Conservation (phyloP, 2,797 vertebrate genomes). For the Garrulus glandarius region DNA sequence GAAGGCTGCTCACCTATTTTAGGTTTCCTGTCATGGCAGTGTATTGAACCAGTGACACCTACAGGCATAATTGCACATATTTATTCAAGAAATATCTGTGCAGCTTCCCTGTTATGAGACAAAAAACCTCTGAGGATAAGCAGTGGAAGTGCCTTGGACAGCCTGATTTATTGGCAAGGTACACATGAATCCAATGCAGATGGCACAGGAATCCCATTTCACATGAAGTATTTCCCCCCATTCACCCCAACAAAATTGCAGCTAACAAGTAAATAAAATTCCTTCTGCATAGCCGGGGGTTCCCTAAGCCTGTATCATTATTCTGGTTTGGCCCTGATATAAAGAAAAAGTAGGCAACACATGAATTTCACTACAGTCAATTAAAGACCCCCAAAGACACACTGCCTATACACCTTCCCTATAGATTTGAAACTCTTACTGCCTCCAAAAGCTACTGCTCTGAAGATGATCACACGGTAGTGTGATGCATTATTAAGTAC, state of each 20-base stretch:
- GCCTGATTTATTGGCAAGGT: neutral
- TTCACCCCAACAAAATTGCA: neutral
- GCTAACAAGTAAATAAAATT: neutral
- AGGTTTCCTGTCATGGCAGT: neutral
- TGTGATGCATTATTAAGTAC: neutral
- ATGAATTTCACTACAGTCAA: rapidly evolving
- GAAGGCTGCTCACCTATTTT: neutral
- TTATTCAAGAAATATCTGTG: neutral
- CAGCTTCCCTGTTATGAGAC: neutral
- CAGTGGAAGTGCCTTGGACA: neutral
- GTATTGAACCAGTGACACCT: neutral
- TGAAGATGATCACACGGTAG: neutral
- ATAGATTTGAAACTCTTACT: neutral
- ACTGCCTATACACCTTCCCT: rapidly evolving
- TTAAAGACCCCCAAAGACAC: neutral
- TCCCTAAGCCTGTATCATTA: neutral
- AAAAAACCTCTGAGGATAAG: neutral
- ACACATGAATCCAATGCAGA: neutral
- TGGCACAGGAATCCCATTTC: neutral
- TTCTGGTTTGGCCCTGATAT: neutral
- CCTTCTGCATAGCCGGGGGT: neutral
- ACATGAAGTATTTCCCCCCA: neutral
- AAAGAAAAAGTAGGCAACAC: neutral
- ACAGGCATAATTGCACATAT: neutral
- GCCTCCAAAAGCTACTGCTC: neutral